phyloP scores from a whole-genome alignment of 1,140 invertebrate genomes.

The Fopius arisanus region DNA sequence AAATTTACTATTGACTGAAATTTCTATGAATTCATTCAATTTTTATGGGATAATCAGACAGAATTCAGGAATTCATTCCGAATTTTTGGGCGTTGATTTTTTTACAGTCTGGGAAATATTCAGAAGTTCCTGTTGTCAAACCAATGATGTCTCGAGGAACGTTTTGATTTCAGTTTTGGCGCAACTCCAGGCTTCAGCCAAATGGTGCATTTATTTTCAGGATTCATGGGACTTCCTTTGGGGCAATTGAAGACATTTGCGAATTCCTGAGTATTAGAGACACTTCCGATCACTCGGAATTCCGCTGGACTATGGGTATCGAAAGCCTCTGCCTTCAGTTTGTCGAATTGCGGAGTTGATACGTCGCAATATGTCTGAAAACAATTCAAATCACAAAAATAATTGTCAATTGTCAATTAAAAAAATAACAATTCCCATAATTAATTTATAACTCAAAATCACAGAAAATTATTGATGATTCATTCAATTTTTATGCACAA shows the following conservation, averaged over 20 bases:
- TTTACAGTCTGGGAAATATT: too few relatives aligned
- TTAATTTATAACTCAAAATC: too few relatives aligned
- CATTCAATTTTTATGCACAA: too few relatives aligned
- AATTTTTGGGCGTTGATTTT: too few relatives aligned
- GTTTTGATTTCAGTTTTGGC: background rate
- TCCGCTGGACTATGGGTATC: conserved; percentile 61
- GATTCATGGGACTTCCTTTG: conserved; percentile 33
- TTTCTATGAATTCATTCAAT: too few relatives aligned
- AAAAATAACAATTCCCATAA: too few relatives aligned
- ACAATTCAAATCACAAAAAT: background rate
- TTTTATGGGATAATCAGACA: too few relatives aligned
- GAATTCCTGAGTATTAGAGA: conserved; percentile 74
- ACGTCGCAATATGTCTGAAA: conserved; percentile 56
- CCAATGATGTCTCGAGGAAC: background rate
- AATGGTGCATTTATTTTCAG: conserved; percentile 28
- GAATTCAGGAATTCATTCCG: too few relatives aligned
- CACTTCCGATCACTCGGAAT: conserved; percentile 72
- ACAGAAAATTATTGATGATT: too few relatives aligned
- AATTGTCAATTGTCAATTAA: too few relatives aligned
- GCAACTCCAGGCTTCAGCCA: conserved; percentile 9
- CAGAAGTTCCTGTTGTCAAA: background rate
- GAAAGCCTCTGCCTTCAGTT: background rate
- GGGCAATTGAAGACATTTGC: conserved; percentile 50
- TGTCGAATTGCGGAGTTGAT: conserved; percentile 56
- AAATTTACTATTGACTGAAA: too few relatives aligned